These are phyloP conservation scores for Eubasilissa regina DNA, from an alignment of 1,140 invertebrate species.

Conservation along the genomic window DNA sequence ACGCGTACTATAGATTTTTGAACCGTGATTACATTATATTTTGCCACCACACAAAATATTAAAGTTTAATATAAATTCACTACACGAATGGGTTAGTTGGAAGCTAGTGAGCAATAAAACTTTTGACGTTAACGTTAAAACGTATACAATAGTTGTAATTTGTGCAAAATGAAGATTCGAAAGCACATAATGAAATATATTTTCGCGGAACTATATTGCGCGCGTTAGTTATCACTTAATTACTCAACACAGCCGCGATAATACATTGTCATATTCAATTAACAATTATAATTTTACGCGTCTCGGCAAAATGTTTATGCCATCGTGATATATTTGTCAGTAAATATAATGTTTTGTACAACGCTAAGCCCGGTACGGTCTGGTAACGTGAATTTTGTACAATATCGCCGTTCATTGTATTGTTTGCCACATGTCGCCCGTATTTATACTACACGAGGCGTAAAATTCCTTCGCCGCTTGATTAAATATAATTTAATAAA, in stretches of 20 bases:
- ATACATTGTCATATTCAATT: constrained; percentile 9
- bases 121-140: no score
- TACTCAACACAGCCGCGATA: not conserved
- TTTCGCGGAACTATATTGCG: no score
- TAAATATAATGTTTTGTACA: not conserved
- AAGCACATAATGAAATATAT: no score
- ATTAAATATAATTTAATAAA: constrained; percentile 34
- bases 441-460: constrained; percentile 19
- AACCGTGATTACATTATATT: no score
- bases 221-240: no score
- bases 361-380: not conserved
- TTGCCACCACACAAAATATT: no score
- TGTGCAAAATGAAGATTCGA: no score
- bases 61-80: no score
- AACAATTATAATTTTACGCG: constrained; percentile 19
- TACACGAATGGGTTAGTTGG: no score
- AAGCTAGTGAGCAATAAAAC: no score
- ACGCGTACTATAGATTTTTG: no score
- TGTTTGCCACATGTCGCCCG: constrained; percentile 27
- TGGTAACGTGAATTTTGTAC: not conserved
- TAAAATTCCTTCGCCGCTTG: constrained; percentile 1
- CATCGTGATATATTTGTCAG: not conserved
- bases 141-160: no score
- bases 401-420: constrained; percentile 18
- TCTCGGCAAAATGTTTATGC: not conserved